phyloP scores from a whole-genome alignment of 2,888 invertebrate species.

The Drosophila subsilvestris region DNA sequence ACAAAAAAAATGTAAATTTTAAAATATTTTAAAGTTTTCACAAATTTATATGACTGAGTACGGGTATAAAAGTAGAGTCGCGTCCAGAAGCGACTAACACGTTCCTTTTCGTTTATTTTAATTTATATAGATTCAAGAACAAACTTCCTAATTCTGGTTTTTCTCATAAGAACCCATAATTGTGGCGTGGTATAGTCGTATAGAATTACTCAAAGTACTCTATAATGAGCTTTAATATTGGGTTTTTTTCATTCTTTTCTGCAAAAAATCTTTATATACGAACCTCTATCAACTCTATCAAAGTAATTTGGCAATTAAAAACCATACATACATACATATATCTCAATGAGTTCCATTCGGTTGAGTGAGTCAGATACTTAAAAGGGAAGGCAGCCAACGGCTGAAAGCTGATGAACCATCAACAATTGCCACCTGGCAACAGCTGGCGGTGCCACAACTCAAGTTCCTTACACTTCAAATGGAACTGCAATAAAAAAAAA shows the following conservation, averaged over 20 bases:
- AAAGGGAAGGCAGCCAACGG: neutral
- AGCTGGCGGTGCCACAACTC: neutral
- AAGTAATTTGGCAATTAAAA: neutral
- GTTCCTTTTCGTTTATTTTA: no score
- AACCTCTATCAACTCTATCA: neutral
- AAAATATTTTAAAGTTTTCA: no score
- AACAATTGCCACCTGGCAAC: constrained; percentile 27
- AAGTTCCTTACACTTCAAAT: constrained; percentile 22
- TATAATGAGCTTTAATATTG: neutral
- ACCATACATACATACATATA: neutral
- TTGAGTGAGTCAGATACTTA: neutral
- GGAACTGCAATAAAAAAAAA: neutral
- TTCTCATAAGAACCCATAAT: no score
- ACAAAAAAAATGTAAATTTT: no score
- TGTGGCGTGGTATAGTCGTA: no score
- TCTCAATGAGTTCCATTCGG: neutral
- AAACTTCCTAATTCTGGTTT: no score
- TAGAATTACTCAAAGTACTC: neutral
- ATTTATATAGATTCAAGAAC: no score
- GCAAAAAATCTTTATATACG: neutral
- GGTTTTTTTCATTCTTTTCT: neutral
- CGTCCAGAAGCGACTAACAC: no score
- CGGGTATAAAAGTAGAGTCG: no score
- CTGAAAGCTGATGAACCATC: neutral
- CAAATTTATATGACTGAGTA: no score